A percentile compares a stretch with the other conserved stretches of the same genome.
Conservation (phyloP, 2,113 vertebrate genomes). For the Rana temporaria region DNA sequence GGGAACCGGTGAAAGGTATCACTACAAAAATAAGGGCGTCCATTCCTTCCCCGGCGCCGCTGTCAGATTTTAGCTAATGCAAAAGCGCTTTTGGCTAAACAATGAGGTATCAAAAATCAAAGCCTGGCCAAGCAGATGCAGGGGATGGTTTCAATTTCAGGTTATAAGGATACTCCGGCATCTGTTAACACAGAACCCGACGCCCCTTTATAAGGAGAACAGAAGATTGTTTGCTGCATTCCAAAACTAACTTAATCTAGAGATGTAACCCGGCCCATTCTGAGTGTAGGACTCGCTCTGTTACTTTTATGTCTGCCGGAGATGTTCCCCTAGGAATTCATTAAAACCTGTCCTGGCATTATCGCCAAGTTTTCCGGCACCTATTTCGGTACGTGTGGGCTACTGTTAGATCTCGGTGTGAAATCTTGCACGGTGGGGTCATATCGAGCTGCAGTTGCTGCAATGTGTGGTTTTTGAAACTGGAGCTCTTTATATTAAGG, state of each 20-base stretch:
- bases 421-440: constrained; percentile 3
- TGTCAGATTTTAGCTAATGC: constrained; percentile 38
- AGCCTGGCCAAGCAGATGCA: constrained; percentile 46
- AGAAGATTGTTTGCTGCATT: constrained; percentile 17
- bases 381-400: constrained; percentile 12
- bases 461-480: background rate
- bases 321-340: constrained; percentile 39
- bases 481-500: background rate
- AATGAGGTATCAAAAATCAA: constrained; percentile 51
- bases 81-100: constrained; percentile 44
- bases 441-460: background rate
- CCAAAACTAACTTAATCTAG: constrained; percentile 37
- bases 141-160: constrained; percentile 38
- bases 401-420: background rate
- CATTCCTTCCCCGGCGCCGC: constrained; percentile 5
- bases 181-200: constrained; percentile 44
- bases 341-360: constrained; percentile 4
- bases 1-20: constrained; percentile 10
- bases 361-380: constrained; percentile 25
- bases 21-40: background rate
- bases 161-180: constrained; percentile 33
- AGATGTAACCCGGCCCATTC: constrained; percentile 22
- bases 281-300: background rate
- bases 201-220: constrained; percentile 14
- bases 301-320: constrained; percentile 33